Evolutionary conservation across 2,797 vertebrate genomes (phyloP).

Genomic region (Todus mexicanus): DNA sequence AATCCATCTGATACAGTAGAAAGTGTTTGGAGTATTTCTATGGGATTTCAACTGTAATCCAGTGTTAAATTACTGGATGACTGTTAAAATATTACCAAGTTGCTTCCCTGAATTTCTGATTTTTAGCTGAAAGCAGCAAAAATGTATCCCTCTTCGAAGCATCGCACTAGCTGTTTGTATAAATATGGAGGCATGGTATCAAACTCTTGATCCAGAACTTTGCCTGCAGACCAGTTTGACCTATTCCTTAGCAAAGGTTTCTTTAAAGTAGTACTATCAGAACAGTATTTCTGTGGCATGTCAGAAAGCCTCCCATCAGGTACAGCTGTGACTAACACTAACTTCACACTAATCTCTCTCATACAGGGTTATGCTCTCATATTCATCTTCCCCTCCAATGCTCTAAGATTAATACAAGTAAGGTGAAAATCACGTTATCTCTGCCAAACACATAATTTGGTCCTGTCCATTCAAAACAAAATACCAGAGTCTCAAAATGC

Average conservation of each 20-base stretch:
- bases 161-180: slow-evolving; percentile 1
- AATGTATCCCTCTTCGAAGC: background rate
- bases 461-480: background rate
- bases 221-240: background rate
- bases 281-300: background rate
- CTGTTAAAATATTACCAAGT: background rate
- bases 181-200: background rate
- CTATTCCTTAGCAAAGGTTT: background rate
- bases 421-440: background rate
- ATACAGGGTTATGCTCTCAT: background rate
- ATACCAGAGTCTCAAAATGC: background rate
- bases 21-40: background rate
- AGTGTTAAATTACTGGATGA: slow-evolving; percentile 7
- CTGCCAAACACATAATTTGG: background rate
- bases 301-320: background rate
- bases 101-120: background rate
- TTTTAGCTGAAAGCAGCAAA: background rate
- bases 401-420: background rate
- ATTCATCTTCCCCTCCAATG: background rate
- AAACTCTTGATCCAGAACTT: background rate
- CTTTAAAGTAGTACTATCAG: background rate
- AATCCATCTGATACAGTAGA: slow-evolving; percentile 32
- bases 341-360: background rate
- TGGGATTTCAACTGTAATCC: slow-evolving; percentile 29
- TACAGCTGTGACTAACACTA: background rate